Conservation (phyloP, 2,888 invertebrate genomes). For the Zele albiditarsus region DNA sequence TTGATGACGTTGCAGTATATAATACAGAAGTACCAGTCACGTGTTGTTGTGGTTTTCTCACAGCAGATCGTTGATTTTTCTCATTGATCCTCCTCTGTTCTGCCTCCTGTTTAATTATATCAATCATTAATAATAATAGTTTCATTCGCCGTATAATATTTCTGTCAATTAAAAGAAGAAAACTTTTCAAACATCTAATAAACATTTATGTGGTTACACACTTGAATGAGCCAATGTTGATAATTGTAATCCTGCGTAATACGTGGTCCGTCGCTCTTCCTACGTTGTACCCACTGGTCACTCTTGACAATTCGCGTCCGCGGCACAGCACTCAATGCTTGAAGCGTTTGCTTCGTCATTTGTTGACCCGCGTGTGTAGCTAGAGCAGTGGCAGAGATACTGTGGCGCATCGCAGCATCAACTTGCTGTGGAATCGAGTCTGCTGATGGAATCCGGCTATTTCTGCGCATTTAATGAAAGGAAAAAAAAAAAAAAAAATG, state of each 20-base stretch:
- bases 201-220: conserved; percentile 60
- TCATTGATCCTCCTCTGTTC: conserved; percentile 87
- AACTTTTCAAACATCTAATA: not conserved
- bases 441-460: conserved; percentile 77
- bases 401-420: conserved; percentile 72
- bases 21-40: conserved; percentile 70
- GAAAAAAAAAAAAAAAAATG: not conserved
- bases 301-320: conserved; percentile 82
- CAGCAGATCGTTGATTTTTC: conserved; percentile 74
- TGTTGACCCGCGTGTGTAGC: conserved; percentile 74
- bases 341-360: conserved; percentile 82
- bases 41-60: conserved; percentile 70
- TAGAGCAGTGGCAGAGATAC: conserved; percentile 65
- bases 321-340: conserved; percentile 85
- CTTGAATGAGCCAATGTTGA: conserved; percentile 94
- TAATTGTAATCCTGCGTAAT: conserved; percentile 77
- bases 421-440: conserved; percentile 77
- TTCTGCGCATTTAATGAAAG: conserved; percentile 70
- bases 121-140: conserved; percentile 7
- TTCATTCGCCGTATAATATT: not conserved
- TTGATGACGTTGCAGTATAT: conserved; percentile 63
- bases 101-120: conserved; percentile 80
- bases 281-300: conserved; percentile 82
- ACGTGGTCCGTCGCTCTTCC: conserved; percentile 73
- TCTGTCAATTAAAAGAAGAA: not conserved